Percentiles rank a stretch among this genome's conserved stretches.
These are phyloP conservation scores for Orycteropus afer DNA, from an alignment of 2,113 vertebrate genomes.

Conservation along the genomic window DNA sequence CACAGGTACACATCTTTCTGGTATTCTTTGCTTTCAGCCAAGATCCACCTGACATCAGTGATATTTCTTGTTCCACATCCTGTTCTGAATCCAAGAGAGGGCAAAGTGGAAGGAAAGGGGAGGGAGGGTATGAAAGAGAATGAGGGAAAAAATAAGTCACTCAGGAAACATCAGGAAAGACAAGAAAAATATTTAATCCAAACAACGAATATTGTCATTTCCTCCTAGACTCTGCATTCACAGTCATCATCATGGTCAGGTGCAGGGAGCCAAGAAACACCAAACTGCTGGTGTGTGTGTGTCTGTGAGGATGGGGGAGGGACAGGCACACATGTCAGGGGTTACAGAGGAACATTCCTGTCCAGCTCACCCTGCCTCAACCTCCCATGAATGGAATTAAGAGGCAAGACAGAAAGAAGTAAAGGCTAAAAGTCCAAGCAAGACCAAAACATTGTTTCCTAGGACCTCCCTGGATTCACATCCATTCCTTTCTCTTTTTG, in stretches of 20 bases:
- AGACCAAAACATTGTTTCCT: neutral
- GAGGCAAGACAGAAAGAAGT: neutral
- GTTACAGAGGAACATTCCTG: neutral
- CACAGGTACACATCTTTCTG: neutral
- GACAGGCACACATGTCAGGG: slow-evolving; percentile 38
- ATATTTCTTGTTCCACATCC: neutral
- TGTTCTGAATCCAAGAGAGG: slow-evolving; percentile 33
- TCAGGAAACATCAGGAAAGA: slow-evolving; percentile 76
- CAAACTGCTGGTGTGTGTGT: slow-evolving; percentile 68
- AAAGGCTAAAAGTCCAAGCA: neutral
- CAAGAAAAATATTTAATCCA: slow-evolving; percentile 87
- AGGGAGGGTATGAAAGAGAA: neutral
- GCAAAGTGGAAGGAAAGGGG: neutral
- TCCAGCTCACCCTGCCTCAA: neutral
- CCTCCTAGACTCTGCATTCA: slow-evolving; percentile 87
- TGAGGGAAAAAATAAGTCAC: slow-evolving; percentile 51
- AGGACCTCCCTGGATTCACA: rapidly evolving
- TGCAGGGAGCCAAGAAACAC: slow-evolving; percentile 79
- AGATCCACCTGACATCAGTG: neutral
- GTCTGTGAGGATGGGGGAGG: neutral
- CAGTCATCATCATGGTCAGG: slow-evolving; percentile 80
- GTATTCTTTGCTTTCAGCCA: neutral
- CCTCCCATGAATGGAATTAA: neutral
- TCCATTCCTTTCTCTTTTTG: neutral
- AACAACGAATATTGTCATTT: slow-evolving; percentile 86